These are phyloP conservation scores for Azemiops feae DNA, from an alignment of 2,113 vertebrate species.

Conservation along the genomic window DNA sequence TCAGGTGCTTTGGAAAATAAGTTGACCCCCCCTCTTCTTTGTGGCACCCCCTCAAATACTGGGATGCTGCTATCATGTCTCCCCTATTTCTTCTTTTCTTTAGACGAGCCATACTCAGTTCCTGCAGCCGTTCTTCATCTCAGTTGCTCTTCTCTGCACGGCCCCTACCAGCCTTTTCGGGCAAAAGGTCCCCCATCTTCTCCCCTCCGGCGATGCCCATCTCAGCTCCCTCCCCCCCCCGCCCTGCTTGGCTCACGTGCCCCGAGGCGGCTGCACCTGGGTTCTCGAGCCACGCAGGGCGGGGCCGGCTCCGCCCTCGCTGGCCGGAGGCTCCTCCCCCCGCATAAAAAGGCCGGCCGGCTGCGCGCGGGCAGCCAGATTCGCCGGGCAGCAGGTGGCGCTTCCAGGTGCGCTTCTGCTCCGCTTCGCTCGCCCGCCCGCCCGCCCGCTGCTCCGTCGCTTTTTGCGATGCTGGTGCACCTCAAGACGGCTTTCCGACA, in stretches of 20 bases:
- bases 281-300: background rate
- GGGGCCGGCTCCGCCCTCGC: background rate
- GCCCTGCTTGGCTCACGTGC: background rate
- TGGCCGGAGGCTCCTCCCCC: background rate
- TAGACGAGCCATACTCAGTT: too few relatives aligned
- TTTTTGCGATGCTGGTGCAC: constrained; percentile 59
- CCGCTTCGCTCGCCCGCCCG: too few relatives aligned
- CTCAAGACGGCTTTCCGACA: constrained; percentile 41
- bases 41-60: background rate
- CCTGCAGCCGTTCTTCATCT: background rate
- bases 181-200: background rate
- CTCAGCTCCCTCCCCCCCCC: too few relatives aligned
- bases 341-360: background rate
- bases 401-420: accelerated
- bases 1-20: background rate
- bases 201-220: too few relatives aligned
- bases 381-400: background rate
- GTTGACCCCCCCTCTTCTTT: background rate
- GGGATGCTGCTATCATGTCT: background rate
- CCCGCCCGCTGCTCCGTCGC: accelerated
- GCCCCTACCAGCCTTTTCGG: too few relatives aligned
- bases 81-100: background rate
- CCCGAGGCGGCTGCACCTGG: background rate
- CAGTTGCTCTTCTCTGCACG: background rate
- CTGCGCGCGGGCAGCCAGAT: background rate